Percentiles rank a stretch among this genome's conserved stretches.
Evolutionary conservation across 2,113 vertebrate genomes (phyloP).

Genomic region (Triplophysa rosa): DNA sequence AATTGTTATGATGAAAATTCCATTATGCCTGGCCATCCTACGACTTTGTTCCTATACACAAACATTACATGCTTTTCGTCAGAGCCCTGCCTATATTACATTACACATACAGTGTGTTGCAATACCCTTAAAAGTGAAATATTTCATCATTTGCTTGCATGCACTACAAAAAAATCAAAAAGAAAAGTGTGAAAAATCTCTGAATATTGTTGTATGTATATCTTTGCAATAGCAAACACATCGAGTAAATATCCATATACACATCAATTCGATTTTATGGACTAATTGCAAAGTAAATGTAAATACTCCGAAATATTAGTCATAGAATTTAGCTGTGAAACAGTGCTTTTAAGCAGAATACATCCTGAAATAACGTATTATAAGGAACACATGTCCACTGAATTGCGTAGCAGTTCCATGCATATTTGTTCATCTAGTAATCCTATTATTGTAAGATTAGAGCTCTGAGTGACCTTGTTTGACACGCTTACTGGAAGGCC

Average conservation of each 20-base stretch:
- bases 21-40: background rate
- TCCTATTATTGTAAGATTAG: constrained; percentile 26
- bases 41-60: constrained; percentile 2
- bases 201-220: no score
- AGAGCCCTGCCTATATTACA: background rate
- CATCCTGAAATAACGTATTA: no score
- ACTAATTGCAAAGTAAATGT: no score
- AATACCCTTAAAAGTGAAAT: no score
- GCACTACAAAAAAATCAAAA: no score
- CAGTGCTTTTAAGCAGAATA: background rate
- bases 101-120: no score
- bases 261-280: background rate
- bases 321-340: background rate
- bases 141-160: no score
- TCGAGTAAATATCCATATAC: background rate
- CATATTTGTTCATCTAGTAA: constrained; percentile 27
- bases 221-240: background rate
- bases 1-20: background rate
- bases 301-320: no score
- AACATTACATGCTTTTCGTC: background rate
- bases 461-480: constrained; percentile 25
- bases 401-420: constrained; percentile 13
- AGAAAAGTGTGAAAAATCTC: no score
- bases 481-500: background rate
- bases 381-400: background rate